These are phyloP conservation scores for Isaurus tuberculatus DNA, from an alignment of 92 coral and sea anemone species.

Conservation along the genomic window DNA sequence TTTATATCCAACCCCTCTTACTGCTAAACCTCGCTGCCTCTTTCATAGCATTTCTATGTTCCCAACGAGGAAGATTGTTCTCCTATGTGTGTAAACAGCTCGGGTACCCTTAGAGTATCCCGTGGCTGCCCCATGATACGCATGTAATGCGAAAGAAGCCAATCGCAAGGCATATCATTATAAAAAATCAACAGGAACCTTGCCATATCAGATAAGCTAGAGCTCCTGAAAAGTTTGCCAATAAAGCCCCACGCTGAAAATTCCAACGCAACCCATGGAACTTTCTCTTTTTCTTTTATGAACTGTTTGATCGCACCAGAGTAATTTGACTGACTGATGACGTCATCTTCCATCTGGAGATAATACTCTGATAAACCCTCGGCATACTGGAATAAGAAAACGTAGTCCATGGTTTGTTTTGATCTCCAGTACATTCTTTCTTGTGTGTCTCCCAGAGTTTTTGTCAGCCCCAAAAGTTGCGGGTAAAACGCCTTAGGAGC, in stretches of 20 bases:
- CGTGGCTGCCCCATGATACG: slow-evolving; percentile 3
- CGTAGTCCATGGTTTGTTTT: slow-evolving; percentile 89
- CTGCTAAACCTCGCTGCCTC: background rate
- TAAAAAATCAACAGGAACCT: slow-evolving; percentile 74
- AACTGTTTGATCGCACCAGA: slow-evolving; percentile 64
- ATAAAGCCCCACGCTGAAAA: slow-evolving; percentile 79
- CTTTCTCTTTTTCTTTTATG: slow-evolving; percentile 54
- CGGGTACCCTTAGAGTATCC: background rate
- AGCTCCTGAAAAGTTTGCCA: slow-evolving; percentile 80
- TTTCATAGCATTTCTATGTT: background rate
- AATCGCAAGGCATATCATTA: slow-evolving; percentile 54
- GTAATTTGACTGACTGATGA: slow-evolving; percentile 61
- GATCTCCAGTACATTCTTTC: slow-evolving; percentile 94
- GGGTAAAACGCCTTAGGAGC: slow-evolving; percentile 84
- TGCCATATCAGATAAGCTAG: slow-evolving; percentile 61
- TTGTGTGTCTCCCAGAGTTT: slow-evolving; percentile 67
- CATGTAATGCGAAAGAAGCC: background rate
- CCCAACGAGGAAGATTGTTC: slow-evolving; percentile 26
- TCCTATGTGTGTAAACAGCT: slow-evolving; percentile 40
- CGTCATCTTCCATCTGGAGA: slow-evolving; percentile 96
- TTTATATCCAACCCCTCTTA: background rate
- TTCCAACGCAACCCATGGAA: slow-evolving; percentile 62
- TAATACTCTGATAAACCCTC: slow-evolving; percentile 82
- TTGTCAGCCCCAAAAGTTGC: slow-evolving; percentile 66
- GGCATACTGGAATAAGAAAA: slow-evolving; percentile 77